Conservation (phyloP, 2,888 invertebrate species). For the Drosophila borborema region DNA sequence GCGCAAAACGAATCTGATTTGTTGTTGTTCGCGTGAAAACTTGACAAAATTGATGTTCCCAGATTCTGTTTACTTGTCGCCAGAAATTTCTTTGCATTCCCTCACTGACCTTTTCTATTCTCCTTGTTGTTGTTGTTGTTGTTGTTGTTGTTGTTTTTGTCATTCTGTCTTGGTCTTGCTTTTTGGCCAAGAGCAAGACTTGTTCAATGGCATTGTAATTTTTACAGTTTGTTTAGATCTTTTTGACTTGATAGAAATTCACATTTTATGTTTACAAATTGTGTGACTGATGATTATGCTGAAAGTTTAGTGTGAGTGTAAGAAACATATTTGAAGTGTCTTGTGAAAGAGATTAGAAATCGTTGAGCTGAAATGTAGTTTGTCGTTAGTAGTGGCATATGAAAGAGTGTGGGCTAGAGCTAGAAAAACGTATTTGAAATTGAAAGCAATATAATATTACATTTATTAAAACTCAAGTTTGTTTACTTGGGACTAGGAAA, state of each 20-base stretch:
- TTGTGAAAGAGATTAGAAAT: conserved; percentile 14
- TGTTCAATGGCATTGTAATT: conserved; percentile 63
- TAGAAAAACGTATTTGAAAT: neutral
- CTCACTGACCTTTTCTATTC: conserved; percentile 16
- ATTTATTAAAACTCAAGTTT: neutral
- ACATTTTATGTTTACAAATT: conserved; percentile 58
- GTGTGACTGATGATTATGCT: conserved; percentile 59
- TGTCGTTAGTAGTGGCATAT: neutral
- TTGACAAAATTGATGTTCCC: conserved; percentile 70
- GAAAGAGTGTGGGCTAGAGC: neutral
- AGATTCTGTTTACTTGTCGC: conserved; percentile 61
- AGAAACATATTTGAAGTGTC: conserved; percentile 46
- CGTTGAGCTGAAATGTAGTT: conserved; percentile 10
- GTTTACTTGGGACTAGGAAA: neutral
- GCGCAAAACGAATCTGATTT: conserved; percentile 58
- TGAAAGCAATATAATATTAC: neutral
- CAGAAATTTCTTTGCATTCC: conserved; percentile 29
- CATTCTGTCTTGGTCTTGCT: neutral
- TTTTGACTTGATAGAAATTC: conserved; percentile 48
- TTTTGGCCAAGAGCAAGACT: conserved; percentile 22
- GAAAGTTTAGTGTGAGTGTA: conserved; percentile 18
- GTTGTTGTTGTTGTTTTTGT: conserved; percentile 1
- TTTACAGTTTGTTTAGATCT: conserved; percentile 65
- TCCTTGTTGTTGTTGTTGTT: neutral
- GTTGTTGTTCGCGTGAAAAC: conserved; percentile 56